Conservation (phyloP, 1,140 invertebrate species). For the Trigoniulus corallinus region DNA sequence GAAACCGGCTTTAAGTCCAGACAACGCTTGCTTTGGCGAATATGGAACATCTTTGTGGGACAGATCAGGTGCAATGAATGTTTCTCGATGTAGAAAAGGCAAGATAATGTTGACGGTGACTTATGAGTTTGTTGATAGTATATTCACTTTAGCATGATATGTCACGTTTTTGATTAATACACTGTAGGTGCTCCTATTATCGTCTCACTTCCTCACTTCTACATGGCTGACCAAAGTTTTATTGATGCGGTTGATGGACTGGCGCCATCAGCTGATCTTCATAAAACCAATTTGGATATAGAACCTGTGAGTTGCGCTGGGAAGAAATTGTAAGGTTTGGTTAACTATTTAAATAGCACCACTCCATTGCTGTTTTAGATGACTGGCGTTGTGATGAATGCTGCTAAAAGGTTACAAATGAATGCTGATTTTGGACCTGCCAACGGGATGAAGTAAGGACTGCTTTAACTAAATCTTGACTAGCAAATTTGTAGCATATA, state of each 20-base stretch:
- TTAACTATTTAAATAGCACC: background rate
- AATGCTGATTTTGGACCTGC: slow-evolving; percentile 11
- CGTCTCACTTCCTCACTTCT: slow-evolving; percentile 50
- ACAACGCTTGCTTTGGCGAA: background rate
- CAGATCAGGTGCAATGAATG: background rate
- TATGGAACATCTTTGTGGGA: background rate
- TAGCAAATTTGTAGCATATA: background rate
- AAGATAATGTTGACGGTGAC: background rate
- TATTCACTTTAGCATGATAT: too few relatives aligned
- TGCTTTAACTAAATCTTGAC: background rate
- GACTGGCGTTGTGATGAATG: slow-evolving; percentile 19
- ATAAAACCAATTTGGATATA: slow-evolving; percentile 50
- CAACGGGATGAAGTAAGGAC: background rate
- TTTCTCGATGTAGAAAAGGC: background rate
- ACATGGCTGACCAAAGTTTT: slow-evolving; percentile 46
- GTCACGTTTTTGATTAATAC: too few relatives aligned
- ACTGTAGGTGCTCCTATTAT: slow-evolving; percentile 4
- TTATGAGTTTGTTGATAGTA: background rate
- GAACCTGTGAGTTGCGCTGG: slow-evolving; percentile 38
- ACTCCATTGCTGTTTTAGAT: slow-evolving; percentile 14
- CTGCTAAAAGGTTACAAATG: slow-evolving; percentile 20
- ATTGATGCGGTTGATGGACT: slow-evolving; percentile 49
- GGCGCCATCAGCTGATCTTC: slow-evolving; percentile 41
- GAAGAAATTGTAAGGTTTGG: background rate
- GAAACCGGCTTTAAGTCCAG: background rate